Conservation (phyloP, 64 coral and sea anemone species). For the Actinia equina region DNA sequence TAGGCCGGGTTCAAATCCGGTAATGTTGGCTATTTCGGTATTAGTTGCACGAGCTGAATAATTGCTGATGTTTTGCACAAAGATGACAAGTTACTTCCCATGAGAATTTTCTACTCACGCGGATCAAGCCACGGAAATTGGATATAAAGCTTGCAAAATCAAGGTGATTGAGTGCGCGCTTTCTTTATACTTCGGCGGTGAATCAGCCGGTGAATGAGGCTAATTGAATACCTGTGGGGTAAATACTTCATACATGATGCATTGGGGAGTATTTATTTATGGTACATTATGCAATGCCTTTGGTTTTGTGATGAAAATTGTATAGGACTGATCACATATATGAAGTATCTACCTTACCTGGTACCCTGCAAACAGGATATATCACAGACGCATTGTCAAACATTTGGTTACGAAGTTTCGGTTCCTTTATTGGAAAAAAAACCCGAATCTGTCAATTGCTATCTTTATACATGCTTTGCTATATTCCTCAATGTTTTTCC, state of each 20-base stretch:
- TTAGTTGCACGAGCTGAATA: background rate
- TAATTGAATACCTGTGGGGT: background rate
- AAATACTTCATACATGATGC: background rate
- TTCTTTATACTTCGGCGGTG: background rate
- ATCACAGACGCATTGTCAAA: background rate
- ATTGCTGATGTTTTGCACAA: background rate
- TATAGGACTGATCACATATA: background rate
- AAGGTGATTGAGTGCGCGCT: background rate
- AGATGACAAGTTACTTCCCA: background rate
- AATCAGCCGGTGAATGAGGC: background rate
- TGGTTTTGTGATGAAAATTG: background rate
- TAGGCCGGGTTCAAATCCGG: background rate
- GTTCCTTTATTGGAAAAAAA: background rate
- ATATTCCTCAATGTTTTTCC: background rate
- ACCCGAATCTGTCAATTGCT: background rate
- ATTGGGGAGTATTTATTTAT: background rate
- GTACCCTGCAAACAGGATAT: background rate
- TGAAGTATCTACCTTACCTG: background rate
- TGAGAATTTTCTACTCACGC: background rate
- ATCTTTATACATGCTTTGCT: background rate
- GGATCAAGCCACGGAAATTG: background rate
- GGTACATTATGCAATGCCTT: no score
- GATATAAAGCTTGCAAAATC: slow-evolving; percentile 11
- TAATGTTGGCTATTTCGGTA: slow-evolving; percentile 11
- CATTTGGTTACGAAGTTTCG: background rate